Percentiles rank a stretch among this genome's conserved stretches.
Evolutionary conservation across 2,797 vertebrate species (phyloP).

Genomic region (Picus viridis): DNA sequence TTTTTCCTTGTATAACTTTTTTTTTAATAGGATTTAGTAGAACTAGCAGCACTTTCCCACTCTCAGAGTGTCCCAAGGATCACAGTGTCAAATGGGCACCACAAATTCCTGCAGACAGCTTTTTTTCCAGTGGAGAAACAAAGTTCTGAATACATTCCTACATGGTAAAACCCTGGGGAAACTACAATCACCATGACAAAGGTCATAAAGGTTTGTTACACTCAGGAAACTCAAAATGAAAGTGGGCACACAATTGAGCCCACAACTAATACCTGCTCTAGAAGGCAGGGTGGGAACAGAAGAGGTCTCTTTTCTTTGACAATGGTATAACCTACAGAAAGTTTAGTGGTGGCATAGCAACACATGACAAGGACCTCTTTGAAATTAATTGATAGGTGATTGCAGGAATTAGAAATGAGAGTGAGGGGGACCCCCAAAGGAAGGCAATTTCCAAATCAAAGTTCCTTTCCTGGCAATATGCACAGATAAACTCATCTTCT

Average conservation of each 20-base stretch:
- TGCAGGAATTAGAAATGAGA: neutral
- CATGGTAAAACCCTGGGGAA: neutral
- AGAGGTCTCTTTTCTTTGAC: neutral
- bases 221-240: neutral
- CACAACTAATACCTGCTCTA: accelerated
- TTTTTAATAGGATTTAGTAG: neutral
- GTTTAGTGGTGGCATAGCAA: neutral
- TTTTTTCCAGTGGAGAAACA: neutral
- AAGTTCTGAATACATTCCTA: neutral
- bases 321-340: neutral
- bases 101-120: neutral
- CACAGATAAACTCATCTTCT: neutral
- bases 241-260: neutral
- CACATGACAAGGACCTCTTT: neutral
- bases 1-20: neutral
- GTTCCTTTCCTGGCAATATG: neutral
- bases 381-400: neutral
- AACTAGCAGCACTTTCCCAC: neutral
- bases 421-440: neutral
- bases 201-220: neutral
- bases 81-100: neutral
- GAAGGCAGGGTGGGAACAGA: neutral
- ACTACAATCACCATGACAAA: neutral
- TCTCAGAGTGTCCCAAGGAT: neutral
- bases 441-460: neutral